Evolutionary conservation across 1,140 invertebrate genomes (phyloP), one percentile per base, ranked within the genome.

Genomic region (Nymphalis io): DNA sequence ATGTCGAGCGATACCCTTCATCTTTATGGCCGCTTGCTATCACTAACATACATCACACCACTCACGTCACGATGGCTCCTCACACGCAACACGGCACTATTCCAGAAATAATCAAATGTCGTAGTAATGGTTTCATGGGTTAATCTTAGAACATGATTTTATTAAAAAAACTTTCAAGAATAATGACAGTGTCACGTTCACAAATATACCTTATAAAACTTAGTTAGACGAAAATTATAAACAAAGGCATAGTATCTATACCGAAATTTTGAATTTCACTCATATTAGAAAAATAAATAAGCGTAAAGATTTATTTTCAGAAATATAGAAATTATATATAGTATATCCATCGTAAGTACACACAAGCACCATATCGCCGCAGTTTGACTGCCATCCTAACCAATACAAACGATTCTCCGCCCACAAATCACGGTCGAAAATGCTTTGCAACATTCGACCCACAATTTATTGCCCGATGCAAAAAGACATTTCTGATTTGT

Each of bases 291-390:
- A 88, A 88, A 86, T 83, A 88, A 86, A 88, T 85, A 87, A 82
- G 80, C 80, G 81, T 80, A 83, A 51, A 51, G 79, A 78, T 74
- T 79, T 83, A 81, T 77, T 61, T 77, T 72, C 62, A 81, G 73
- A 79, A 78, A 70, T 87, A 85, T 69, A 82, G 74, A 76, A 83
- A 77, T 80, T 81, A 85, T 76, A 81, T 83, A 75, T 72, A 75
- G 79, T 73, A 75, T 84, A 87, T 86, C 85, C 88, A 75, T 84
- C 87, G 85, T 90, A 90, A 90, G 88, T 90, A 90, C 88, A 84
- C 72, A 78, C 83, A 84, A 90, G 86, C 86, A 88, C 85, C 88
- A 87, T 76, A 55, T 23, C 51, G 73, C 71, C 60, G 88, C 88
- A 90, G 88, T 90, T 80, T 83, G 1, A 90, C 88, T 90, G 87